Percentiles rank a stretch among this genome's conserved stretches.
These are phyloP conservation scores for Myripristis jacobus DNA, from an alignment of 2,797 vertebrate genomes.

Conservation along the genomic window DNA sequence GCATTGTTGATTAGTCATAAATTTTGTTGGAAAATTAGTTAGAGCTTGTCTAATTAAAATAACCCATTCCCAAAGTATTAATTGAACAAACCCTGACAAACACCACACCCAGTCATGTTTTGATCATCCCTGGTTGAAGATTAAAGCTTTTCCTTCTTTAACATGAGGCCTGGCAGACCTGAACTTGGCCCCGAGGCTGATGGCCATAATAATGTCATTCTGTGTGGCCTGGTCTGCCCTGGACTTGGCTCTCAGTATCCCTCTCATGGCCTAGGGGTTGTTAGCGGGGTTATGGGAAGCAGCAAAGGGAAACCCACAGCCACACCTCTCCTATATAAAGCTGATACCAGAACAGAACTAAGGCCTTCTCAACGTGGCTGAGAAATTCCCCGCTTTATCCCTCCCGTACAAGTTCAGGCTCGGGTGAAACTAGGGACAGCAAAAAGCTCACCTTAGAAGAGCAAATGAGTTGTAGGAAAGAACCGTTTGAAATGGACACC, in stretches of 20 bases:
- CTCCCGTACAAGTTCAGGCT: conserved; percentile 74
- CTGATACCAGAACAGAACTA: conserved; percentile 66
- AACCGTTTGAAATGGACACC: conserved; percentile 58
- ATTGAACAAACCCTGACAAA: background rate
- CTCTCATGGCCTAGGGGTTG: conserved; percentile 52
- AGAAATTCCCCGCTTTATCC: conserved; percentile 70
- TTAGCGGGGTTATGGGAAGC: conserved; percentile 65
- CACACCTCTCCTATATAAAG: conserved; percentile 79
- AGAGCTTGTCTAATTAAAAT: background rate
- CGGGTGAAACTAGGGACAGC: conserved; percentile 62
- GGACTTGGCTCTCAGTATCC: conserved; percentile 49
- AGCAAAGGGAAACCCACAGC: conserved; percentile 65
- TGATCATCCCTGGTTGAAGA: conserved; percentile 9
- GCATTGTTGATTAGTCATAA: conserved; percentile 26
- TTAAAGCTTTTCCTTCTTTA: conserved; percentile 27
- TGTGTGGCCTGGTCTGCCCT: conserved; percentile 64
- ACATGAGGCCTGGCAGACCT: conserved; percentile 27
- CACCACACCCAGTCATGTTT: background rate
- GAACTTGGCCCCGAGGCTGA: conserved; percentile 1
- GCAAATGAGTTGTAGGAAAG: conserved; percentile 49
- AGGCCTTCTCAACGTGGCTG: conserved; percentile 46
- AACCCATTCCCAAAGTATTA: background rate
- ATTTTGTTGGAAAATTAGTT: conserved; percentile 11
- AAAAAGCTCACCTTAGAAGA: conserved; percentile 48
- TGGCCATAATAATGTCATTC: conserved; percentile 39